Percentiles rank a stretch among this genome's conserved stretches.
phyloP scores from a whole-genome alignment of 2,113 vertebrate species.

The Pachypanchax playfairii region DNA sequence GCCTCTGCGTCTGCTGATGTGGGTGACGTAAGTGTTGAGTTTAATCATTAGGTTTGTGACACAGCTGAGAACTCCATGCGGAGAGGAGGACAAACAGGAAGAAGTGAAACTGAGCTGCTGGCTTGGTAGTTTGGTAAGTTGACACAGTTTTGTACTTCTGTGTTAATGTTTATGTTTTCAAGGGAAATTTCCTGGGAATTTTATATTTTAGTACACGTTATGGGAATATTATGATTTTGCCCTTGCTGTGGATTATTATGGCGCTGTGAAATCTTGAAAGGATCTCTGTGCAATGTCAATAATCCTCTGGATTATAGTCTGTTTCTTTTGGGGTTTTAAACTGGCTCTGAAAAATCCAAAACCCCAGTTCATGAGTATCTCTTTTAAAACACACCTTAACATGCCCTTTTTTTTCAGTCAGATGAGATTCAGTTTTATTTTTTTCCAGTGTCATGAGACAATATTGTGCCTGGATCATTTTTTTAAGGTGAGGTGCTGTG shows the following conservation, averaged over 20 bases:
- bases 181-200: conserved; percentile 10
- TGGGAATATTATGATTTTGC: conserved; percentile 45
- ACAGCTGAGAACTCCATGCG: conserved; percentile 2
- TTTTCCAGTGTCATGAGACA: neutral
- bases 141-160: neutral
- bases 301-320: conserved; percentile 69
- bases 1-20: conserved; percentile 57
- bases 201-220: conserved; percentile 1
- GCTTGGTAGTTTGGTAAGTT: conserved; percentile 39
- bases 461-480: neutral
- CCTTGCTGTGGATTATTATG: conserved; percentile 61
- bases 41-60: conserved; percentile 49
- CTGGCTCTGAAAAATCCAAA: conserved; percentile 24
- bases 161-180: conserved; percentile 6
- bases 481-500: conserved; percentile 30
- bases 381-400: neutral
- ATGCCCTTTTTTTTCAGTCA: neutral
- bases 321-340: conserved; percentile 34
- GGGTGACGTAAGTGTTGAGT: conserved; percentile 38
- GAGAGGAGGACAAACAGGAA: conserved; percentile 37
- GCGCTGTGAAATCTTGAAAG: conserved; percentile 58
- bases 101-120: conserved; percentile 22
- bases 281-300: conserved; percentile 65
- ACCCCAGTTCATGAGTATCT: conserved; percentile 6
- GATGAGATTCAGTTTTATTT: neutral